These are phyloP conservation scores for Hyperoplus lanceolatus DNA, from an alignment of 2,797 vertebrate genomes.

Conservation along the genomic window DNA sequence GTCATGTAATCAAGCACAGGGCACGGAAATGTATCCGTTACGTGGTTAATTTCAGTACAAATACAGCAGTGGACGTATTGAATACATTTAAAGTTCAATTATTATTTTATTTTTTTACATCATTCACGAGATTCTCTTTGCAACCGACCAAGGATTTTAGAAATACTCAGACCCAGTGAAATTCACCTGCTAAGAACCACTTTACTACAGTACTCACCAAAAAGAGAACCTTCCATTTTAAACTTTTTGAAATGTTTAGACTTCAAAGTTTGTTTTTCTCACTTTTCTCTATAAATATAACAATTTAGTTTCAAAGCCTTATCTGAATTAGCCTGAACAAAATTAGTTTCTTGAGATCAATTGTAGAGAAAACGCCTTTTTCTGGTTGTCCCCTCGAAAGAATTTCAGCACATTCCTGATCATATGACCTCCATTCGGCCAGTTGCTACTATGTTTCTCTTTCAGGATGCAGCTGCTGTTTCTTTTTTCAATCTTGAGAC, in stretches of 20 bases:
- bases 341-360: neutral
- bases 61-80: neutral
- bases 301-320: neutral
- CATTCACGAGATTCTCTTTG: neutral
- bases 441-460: neutral
- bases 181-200: neutral
- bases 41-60: conserved; percentile 3
- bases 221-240: neutral
- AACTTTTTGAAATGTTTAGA: neutral
- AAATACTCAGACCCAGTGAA: neutral
- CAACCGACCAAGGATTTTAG: neutral
- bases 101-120: neutral
- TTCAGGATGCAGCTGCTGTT: neutral
- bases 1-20: conserved; percentile 12
- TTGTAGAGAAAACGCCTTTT: neutral
- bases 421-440: neutral
- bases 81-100: neutral
- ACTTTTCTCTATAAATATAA: neutral
- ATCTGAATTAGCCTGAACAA: neutral
- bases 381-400: too few relatives aligned
- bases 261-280: neutral
- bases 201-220: neutral
- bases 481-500: neutral
- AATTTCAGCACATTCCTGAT: neutral
- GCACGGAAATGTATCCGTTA: neutral